phyloP scores from a whole-genome alignment of 2,888 invertebrate genomes.

The Drosophila neonasuta region DNA sequence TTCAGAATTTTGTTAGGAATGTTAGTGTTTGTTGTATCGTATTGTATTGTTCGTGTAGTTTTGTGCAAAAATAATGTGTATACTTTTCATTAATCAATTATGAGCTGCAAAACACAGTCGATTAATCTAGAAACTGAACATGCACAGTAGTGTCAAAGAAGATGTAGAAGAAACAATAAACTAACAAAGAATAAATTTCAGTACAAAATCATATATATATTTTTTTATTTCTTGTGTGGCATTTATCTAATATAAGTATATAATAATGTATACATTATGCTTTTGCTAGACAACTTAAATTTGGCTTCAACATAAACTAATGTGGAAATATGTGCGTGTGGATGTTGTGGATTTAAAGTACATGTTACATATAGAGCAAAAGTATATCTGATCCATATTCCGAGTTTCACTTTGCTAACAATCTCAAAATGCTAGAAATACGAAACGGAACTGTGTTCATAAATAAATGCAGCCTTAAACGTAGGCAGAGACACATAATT shows the following conservation, averaged over 20 bases:
- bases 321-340: constrained; percentile 23
- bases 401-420: neutral
- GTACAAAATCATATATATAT: constrained; percentile 64
- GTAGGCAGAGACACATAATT: constrained; percentile 25
- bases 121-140: constrained; percentile 28
- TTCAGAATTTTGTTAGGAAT: constrained; percentile 50
- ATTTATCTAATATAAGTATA: constrained; percentile 42
- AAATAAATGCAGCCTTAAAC: constrained; percentile 47
- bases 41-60: constrained; percentile 32
- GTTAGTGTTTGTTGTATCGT: constrained; percentile 46
- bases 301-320: constrained; percentile 64
- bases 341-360: constrained; percentile 14
- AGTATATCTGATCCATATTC: constrained; percentile 7
- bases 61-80: constrained; percentile 58
- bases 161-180: constrained; percentile 19
- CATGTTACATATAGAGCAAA: constrained; percentile 26
- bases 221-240: constrained; percentile 57
- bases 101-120: constrained; percentile 36
- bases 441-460: constrained; percentile 1
- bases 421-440: constrained; percentile 3
- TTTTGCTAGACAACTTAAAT: constrained; percentile 54
- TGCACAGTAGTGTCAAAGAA: constrained; percentile 36
- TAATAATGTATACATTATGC: constrained; percentile 25
- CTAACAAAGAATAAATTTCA: constrained; percentile 46
- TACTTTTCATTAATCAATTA: constrained; percentile 34